phyloP scores from a whole-genome alignment of 2,113 vertebrate genomes.

The Cercopithecus mona region DNA sequence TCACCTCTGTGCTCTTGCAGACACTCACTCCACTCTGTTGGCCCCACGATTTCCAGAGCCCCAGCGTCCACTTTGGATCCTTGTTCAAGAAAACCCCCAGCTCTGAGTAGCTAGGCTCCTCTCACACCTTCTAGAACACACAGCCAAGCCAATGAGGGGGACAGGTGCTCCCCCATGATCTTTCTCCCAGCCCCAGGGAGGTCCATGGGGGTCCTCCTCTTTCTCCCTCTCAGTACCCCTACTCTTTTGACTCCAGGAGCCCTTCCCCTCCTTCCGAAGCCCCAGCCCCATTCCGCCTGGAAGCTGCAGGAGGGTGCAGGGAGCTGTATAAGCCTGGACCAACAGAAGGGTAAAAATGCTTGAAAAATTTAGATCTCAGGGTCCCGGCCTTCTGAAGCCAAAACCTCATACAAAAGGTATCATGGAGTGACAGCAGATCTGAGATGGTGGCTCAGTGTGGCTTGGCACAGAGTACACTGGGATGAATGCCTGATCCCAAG shows the following conservation, averaged over 20 bases:
- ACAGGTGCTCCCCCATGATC: not conserved
- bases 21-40: fast-evolving
- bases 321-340: not conserved
- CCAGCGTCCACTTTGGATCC: fast-evolving
- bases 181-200: not conserved
- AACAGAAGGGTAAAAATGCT: fast-evolving
- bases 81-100: not conserved
- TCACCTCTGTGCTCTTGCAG: fast-evolving
- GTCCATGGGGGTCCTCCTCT: not conserved
- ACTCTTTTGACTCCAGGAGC: too few species aligned
- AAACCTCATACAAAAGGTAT: fast-evolving
- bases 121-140: not conserved
- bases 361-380: fast-evolving
- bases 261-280: not conserved
- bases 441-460: not conserved
- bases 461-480: not conserved
- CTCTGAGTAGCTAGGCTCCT: not conserved
- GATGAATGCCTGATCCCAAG: not conserved
- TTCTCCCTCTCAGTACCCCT: too few species aligned
- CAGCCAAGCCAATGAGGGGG: not conserved
- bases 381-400: not conserved
- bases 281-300: too few species aligned
- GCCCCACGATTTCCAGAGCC: fast-evolving
- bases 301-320: not conserved
- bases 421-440: too few species aligned